A percentile compares a stretch with the other conserved stretches of the same genome.
These are phyloP conservation scores for Acanthopagrus latus DNA, from an alignment of 2,797 vertebrate species.

Conservation along the genomic window DNA sequence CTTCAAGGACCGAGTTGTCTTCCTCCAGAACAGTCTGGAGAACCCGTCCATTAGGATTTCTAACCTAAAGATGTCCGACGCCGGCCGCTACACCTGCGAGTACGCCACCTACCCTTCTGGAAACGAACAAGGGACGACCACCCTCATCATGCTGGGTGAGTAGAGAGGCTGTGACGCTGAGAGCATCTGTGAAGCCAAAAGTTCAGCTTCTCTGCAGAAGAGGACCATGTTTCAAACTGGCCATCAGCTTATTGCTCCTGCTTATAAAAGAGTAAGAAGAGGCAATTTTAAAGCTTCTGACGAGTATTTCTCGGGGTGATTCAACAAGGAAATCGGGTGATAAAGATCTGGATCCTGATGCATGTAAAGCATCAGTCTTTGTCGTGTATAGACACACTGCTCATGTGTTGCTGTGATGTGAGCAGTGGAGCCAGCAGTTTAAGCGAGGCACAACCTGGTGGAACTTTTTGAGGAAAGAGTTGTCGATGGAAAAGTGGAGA, in stretches of 20 bases:
- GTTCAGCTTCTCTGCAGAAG: constrained; percentile 7
- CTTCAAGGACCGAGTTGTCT: constrained; percentile 78
- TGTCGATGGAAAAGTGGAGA: too few species aligned
- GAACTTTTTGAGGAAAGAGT: too few species aligned
- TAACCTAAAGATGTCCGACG: constrained; percentile 83
- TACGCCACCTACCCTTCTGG: constrained; percentile 91
- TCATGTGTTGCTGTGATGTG: not conserved
- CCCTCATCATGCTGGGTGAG: constrained; percentile 89
- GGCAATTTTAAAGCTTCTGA: constrained; percentile 53
- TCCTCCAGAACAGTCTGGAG: constrained; percentile 74
- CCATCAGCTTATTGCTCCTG: constrained; percentile 68
- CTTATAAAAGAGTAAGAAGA: constrained; percentile 31
- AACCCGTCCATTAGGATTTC: constrained; percentile 86
- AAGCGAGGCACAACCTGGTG: too few species aligned
- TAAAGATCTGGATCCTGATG: not conserved
- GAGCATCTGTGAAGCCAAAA: not conserved
- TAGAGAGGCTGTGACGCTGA: not conserved
- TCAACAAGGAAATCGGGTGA: constrained; percentile 9
- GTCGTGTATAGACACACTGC: not conserved
- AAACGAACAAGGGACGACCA: constrained; percentile 86
- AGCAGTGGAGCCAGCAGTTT: not conserved
- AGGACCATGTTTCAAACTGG: constrained; percentile 16
- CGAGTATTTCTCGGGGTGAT: constrained; percentile 36
- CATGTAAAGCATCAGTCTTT: not conserved
- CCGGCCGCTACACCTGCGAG: constrained; percentile 90